Evolutionary conservation across 2,888 invertebrate species (phyloP), one percentile per base, ranked within the genome.

Genomic region (Lithosia quadra): DNA sequence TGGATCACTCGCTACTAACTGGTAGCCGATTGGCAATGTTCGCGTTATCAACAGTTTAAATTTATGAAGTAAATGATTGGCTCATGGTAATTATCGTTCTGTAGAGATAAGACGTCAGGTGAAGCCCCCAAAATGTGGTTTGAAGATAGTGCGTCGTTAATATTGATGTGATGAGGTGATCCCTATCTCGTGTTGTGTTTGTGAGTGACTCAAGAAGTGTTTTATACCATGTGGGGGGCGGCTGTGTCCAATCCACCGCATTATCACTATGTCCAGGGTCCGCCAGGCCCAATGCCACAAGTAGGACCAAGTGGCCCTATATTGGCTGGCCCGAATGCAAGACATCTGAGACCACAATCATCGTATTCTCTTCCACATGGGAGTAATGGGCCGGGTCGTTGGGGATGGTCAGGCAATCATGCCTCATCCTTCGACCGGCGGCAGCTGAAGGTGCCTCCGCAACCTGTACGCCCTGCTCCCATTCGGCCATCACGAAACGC

Each of bases 341-440:
- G 90, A 72, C 92, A 93, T 77, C 82, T 95, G 73, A 86, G 93
- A 73, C 95, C 95, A 34, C 94, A 94, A 82, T 93, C 93, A n/a
- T 94, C 93, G 71, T 95, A 95, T 85, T 95, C 95, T 75, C 85
- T 95, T 80, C 95, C 95, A 18, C 95, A 96, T 87, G 93, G 95
- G 80, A 92, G 95, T 88, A 94, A 95, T 87, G 92, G 95, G 79
- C 92, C 95, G 77, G 91, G 95, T 82, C 90, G 95, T 74, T 91
- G 96, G 96, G 94, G 96, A 79, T 95, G 95, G 92, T 89, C 94
- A 36, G 96, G 96, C 80, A 95, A 83, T 83, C 89, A 96, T 85
- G 91, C 95, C 72, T 93, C 95, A 72, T 92, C 96, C 72, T 92
- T 95, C 83, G 95, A 95, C 78, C 88, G 95, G 69, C 90, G 95